These are phyloP conservation scores for Onthophagus sagittarius DNA, from an alignment of 2,888 invertebrate genomes.

Conservation along the genomic window DNA sequence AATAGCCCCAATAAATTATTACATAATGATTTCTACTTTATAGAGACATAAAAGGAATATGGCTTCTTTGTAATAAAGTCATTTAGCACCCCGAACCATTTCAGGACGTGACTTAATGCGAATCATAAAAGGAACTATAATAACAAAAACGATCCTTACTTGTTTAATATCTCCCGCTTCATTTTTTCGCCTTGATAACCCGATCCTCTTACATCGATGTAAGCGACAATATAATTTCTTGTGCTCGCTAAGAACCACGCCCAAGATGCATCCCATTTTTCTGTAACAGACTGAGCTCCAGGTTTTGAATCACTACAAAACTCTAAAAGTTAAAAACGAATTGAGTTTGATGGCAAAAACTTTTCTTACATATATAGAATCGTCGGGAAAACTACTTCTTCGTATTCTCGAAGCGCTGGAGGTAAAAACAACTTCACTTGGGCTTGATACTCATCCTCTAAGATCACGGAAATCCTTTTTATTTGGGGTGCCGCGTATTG, in stretches of 20 bases:
- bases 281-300: constrained; percentile 79
- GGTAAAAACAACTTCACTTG: constrained; percentile 78
- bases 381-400: constrained; percentile 76
- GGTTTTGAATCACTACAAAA: constrained; percentile 69
- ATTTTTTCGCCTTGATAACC: constrained; percentile 77
- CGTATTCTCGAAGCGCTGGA: constrained; percentile 77
- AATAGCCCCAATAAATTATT: neutral
- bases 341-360: neutral
- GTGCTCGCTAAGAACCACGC: constrained; percentile 80
- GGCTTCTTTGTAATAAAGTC: neutral
- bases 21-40: neutral
- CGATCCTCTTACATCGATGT: constrained; percentile 86
- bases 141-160: constrained; percentile 32
- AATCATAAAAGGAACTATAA: neutral
- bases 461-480: constrained; percentile 62
- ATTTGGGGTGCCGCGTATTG: constrained; percentile 72
- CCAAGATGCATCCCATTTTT: constrained; percentile 77
- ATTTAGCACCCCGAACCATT: neutral
- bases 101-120: neutral
- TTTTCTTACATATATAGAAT: constrained; percentile 79
- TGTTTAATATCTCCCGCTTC: constrained; percentile 69
- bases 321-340: neutral
- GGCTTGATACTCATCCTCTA: constrained; percentile 62
- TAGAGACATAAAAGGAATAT: neutral
- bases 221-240: constrained; percentile 79